Conservation (phyloP, 2,113 vertebrate genomes). For the Ascaphus truei region DNA sequence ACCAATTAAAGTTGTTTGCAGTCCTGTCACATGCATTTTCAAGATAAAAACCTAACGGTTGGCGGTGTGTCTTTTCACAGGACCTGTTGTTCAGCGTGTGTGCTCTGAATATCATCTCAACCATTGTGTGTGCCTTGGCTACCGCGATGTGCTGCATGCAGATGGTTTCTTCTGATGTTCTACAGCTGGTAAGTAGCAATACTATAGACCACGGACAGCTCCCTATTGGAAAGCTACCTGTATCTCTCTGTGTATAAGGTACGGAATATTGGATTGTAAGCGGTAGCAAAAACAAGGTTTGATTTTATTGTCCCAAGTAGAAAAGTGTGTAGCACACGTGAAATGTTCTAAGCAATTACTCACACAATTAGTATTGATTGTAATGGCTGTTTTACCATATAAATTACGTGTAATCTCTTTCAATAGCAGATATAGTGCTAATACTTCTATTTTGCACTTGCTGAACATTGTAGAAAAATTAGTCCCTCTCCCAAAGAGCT, state of each 20-base stretch:
- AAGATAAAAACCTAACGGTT: slow-evolving; percentile 39
- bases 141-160: slow-evolving; percentile 99
- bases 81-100: slow-evolving; percentile 96
- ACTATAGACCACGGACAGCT: not conserved
- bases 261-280: too few relatives aligned
- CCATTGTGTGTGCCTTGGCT: slow-evolving; percentile 93
- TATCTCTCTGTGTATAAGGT: not conserved
- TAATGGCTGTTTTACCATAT: too few relatives aligned
- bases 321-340: too few relatives aligned
- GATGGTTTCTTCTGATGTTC: slow-evolving; percentile 94
- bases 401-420: too few relatives aligned
- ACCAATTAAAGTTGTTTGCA: slow-evolving; percentile 13
- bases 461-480: too few relatives aligned
- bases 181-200: slow-evolving; percentile 87
- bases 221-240: not conserved
- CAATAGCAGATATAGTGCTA: too few relatives aligned
- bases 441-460: too few relatives aligned
- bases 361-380: too few relatives aligned
- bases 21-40: slow-evolving; percentile 2
- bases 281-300: too few relatives aligned
- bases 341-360: too few relatives aligned
- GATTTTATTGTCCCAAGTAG: too few relatives aligned
- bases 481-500: too few relatives aligned
- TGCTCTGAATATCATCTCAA: slow-evolving; percentile 94
- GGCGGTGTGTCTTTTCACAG: slow-evolving; percentile 55